These are phyloP conservation scores for Acanthurus lineatus DNA, from an alignment of 2,797 vertebrate genomes.

Conservation along the genomic window DNA sequence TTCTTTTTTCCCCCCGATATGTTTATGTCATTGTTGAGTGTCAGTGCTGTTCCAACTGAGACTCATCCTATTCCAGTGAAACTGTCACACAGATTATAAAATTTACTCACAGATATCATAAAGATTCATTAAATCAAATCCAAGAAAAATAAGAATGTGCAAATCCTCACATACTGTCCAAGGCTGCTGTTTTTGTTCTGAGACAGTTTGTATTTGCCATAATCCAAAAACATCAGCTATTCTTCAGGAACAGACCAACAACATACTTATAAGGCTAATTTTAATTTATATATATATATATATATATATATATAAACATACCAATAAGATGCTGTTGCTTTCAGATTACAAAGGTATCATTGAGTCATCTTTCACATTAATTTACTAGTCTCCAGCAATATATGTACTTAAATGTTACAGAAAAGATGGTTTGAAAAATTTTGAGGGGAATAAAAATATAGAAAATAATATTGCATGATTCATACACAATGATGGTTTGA, in stretches of 20 bases:
- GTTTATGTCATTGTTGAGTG: constrained; percentile 54
- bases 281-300: too few relatives aligned
- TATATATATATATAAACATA: too few relatives aligned
- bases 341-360: background rate
- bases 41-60: constrained; percentile 40
- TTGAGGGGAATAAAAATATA: background rate
- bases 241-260: background rate
- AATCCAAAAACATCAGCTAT: constrained; percentile 5
- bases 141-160: constrained; percentile 71
- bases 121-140: constrained; percentile 79
- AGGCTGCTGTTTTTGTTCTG: constrained; percentile 28
- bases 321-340: too few relatives aligned
- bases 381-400: background rate
- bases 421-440: background rate
- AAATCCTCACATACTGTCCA: constrained; percentile 59
- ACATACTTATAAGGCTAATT: too few relatives aligned
- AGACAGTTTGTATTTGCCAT: constrained; percentile 7
- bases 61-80: constrained; percentile 54
- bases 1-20: constrained; percentile 16
- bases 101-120: constrained; percentile 77
- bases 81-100: constrained; percentile 68
- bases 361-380: background rate
- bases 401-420: background rate
- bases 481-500: background rate
- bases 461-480: background rate